Evolutionary conservation across 2,113 vertebrate genomes (phyloP).

Genomic region (Gobius niger): DNA sequence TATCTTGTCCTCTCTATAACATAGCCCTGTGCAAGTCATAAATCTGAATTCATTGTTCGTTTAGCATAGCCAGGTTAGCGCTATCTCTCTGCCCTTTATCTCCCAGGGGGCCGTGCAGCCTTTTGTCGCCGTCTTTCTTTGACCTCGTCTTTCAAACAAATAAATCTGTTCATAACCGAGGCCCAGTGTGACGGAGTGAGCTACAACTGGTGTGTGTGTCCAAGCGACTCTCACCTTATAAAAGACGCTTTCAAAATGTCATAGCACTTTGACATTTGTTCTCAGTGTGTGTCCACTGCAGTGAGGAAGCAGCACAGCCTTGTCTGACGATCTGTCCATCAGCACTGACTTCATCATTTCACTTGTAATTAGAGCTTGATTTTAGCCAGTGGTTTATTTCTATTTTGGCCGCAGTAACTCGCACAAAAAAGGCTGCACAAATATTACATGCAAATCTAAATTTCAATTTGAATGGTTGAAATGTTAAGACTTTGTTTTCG

Average conservation of each 20-base stretch:
- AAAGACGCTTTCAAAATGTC: conserved; percentile 59
- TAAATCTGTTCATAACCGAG: conserved; percentile 44
- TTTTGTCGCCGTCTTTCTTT: conserved; percentile 31
- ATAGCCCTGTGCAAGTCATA: conserved; percentile 40
- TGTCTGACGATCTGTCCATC: conserved; percentile 59
- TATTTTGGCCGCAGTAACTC: too few species aligned
- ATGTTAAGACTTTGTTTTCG: too few species aligned
- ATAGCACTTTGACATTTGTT: conserved; percentile 56
- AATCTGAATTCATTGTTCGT: conserved; percentile 36
- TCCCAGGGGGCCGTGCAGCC: conserved; percentile 12
- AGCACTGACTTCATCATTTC: conserved; percentile 14
- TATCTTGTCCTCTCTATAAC: conserved; percentile 16
- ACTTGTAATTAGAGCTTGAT: too few species aligned
- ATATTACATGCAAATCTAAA: too few species aligned
- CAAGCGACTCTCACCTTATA: conserved; percentile 55
- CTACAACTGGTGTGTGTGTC: conserved; percentile 26
- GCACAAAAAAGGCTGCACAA: too few species aligned
- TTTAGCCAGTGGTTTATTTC: too few species aligned
- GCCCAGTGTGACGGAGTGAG: conserved; percentile 31
- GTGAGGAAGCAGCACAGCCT: conserved; percentile 24
- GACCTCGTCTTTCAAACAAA: conserved; percentile 60
- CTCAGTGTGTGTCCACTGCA: conserved; percentile 12
- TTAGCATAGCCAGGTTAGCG: conserved; percentile 8
- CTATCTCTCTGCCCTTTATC: conserved; percentile 34
- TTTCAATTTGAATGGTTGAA: too few species aligned